Evolutionary conservation across 53 echinoderm and acorn worm genomes (phyloP).

Genomic region (Henricia sp.): DNA sequence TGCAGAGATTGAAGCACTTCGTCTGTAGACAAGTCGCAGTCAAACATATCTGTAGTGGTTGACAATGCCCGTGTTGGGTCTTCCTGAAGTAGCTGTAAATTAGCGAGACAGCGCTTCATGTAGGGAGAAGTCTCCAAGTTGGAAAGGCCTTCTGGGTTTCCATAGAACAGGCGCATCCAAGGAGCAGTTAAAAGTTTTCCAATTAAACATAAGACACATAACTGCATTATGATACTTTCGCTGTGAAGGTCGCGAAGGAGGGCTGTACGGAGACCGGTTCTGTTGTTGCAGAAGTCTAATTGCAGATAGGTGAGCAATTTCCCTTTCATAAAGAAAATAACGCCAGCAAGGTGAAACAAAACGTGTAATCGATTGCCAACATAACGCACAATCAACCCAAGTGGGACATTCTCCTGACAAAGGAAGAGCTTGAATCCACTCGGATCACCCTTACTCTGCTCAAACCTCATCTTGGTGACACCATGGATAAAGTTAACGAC

Average conservation of each 20-base stretch:
- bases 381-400: background rate
- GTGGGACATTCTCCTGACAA: background rate
- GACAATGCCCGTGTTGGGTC: no score
- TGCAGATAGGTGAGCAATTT: background rate
- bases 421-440: background rate
- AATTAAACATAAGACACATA: background rate
- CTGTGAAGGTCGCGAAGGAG: background rate
- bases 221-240: background rate
- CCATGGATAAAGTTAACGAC: background rate
- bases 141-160: no score
- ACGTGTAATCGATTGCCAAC: background rate
- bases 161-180: no score
- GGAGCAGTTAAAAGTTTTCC: background rate
- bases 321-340: background rate
- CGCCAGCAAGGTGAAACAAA: background rate
- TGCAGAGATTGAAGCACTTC: no score
- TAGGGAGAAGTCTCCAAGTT: no score
- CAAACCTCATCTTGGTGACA: background rate
- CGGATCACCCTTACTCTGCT: conserved; percentile 1
- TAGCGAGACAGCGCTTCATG: no score
- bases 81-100: no score
- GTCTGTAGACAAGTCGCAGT: no score
- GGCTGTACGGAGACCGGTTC: background rate
- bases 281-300: background rate
- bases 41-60: no score